Evolutionary conservation across 1,140 invertebrate species (phyloP).

Genomic region (Drosophila kohkoa): DNA sequence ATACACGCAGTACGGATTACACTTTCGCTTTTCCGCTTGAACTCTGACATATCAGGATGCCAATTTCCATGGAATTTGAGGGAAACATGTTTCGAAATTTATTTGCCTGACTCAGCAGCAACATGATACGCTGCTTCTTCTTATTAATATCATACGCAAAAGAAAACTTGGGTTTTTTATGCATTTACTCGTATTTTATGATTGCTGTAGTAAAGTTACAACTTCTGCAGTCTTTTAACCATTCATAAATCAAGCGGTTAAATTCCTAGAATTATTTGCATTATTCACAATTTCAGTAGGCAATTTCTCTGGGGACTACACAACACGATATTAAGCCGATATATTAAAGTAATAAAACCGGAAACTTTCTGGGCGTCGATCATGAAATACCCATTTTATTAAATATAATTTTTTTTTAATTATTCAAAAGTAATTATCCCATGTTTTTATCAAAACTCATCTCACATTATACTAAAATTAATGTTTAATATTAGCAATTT

Average conservation of each 20-base stretch:
- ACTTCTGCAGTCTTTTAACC: neutral
- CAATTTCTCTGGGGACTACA: neutral
- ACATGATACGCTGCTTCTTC: constrained; percentile 5
- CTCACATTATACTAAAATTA: too few species aligned
- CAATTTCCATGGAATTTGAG: constrained; percentile 51
- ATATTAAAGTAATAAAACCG: neutral
- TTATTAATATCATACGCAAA: neutral
- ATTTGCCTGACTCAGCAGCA: constrained; percentile 35
- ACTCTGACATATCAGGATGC: constrained; percentile 68
- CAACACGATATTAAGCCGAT: neutral
- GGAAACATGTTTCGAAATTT: constrained; percentile 17
- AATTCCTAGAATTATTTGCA: neutral
- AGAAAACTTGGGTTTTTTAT: constrained; percentile 1
- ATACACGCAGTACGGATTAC: constrained; percentile 13
- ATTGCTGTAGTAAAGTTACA: neutral
- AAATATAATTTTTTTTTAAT: too few species aligned
- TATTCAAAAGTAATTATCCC: too few species aligned
- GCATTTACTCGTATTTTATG: neutral
- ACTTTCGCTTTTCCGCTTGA: constrained; percentile 72
- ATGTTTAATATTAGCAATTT: too few species aligned
- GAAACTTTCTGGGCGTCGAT: neutral
- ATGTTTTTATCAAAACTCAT: too few species aligned
- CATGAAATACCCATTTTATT: too few species aligned
- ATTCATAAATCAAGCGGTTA: neutral
- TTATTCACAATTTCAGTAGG: neutral